phyloP scores from a whole-genome alignment of 2,888 invertebrate genomes.

The Drosophila barbarae region DNA sequence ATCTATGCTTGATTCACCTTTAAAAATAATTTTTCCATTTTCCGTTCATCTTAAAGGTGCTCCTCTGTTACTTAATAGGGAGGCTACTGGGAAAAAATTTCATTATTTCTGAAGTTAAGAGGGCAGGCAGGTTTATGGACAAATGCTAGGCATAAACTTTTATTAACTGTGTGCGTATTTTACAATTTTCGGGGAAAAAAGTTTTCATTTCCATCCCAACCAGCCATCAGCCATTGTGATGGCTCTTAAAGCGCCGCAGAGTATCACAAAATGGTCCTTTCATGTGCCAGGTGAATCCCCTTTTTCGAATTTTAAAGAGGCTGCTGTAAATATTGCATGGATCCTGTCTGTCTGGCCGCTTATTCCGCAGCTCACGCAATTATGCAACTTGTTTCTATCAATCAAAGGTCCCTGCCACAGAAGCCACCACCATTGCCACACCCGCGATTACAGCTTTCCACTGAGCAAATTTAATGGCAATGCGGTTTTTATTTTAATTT shows the following conservation, averaged over 20 bases:
- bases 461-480: constrained; percentile 59
- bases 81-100: constrained; percentile 55
- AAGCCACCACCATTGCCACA: constrained; percentile 44
- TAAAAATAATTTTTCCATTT: neutral
- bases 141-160: constrained; percentile 68
- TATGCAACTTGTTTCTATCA: constrained; percentile 65
- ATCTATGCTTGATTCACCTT: neutral
- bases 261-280: constrained; percentile 7
- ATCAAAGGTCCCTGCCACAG: constrained; percentile 61
- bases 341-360: constrained; percentile 6
- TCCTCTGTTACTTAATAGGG: constrained; percentile 15
- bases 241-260: constrained; percentile 24
- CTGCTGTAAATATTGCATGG: constrained; percentile 30
- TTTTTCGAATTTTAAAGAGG: constrained; percentile 12
- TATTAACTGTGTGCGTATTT: constrained; percentile 62
- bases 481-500: constrained; percentile 71
- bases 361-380: constrained; percentile 34
- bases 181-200: constrained; percentile 42
- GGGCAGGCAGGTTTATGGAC: constrained; percentile 66
- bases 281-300: neutral
- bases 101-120: constrained; percentile 70
- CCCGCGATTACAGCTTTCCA: constrained; percentile 24
- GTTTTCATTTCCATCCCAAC: constrained; percentile 9
- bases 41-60: neutral
- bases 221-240: constrained; percentile 2